Conservation (phyloP, 1,140 invertebrate species). For the Muscidifurax raptorellus region DNA sequence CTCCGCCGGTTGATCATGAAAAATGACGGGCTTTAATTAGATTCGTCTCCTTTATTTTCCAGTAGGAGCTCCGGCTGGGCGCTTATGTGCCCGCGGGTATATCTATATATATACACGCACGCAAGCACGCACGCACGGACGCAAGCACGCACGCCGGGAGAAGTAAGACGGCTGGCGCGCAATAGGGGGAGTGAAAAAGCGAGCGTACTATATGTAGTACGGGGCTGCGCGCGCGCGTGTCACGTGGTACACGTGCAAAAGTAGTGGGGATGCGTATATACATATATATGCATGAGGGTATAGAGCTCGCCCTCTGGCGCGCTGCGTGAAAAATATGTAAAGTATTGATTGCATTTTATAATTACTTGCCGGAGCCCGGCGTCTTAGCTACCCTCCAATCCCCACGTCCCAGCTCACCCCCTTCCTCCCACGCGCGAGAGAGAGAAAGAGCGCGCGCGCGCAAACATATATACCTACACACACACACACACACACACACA, state of each 20-base stretch:
- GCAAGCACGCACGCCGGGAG: constrained; percentile 3
- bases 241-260: constrained; percentile 15
- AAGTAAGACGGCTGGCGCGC: constrained; percentile 28
- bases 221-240: background rate
- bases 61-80: background rate
- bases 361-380: constrained; percentile 74
- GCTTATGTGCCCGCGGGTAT: background rate
- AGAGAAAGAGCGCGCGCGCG: constrained; percentile 16
- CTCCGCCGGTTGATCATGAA: constrained; percentile 48
- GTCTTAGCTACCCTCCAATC: constrained; percentile 71
- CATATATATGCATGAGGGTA: no score
- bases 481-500: background rate
- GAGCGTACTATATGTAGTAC: constrained; percentile 40
- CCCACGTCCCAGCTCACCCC: constrained; percentile 53
- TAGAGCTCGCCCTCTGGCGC: constrained; percentile 51
- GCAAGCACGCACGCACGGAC: background rate
- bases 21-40: constrained; percentile 54
- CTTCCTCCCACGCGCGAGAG: constrained; percentile 52
- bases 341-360: constrained; percentile 77
- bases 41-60: constrained; percentile 47
- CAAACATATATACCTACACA: background rate
- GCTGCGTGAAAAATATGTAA: constrained; percentile 76
- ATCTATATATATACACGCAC: background rate
- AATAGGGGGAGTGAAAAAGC: constrained; percentile 4
- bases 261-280: constrained; percentile 5